phyloP scores from a whole-genome alignment of 2,113 vertebrate genomes.

The Ophthalmolycus amberensis region DNA sequence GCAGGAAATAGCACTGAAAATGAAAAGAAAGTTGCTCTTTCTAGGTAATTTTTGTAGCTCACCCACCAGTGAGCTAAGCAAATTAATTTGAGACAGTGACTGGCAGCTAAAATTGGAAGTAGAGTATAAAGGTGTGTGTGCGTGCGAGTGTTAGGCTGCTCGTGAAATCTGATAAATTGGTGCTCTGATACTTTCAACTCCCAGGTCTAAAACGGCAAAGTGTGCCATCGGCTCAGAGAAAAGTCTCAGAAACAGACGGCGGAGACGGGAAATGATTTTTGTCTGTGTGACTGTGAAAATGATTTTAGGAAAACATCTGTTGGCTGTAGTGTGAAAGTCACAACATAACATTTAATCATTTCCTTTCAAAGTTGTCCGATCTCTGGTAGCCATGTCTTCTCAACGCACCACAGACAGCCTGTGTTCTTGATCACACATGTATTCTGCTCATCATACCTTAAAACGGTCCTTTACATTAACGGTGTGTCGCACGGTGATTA shows the following conservation, averaged over 20 bases:
- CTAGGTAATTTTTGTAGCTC: not conserved
- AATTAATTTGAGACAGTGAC: conserved; percentile 33
- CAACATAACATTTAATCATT: conserved; percentile 19
- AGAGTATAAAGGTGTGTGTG: conserved; percentile 9
- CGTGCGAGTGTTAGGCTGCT: not conserved
- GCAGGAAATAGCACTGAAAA: not conserved
- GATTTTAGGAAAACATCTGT: conserved; percentile 25
- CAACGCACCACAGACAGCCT: not conserved
- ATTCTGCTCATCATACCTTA: not conserved
- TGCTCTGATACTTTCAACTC: conserved; percentile 43
- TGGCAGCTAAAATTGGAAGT: conserved; percentile 51
- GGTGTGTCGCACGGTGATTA: conserved; percentile 15
- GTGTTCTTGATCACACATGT: not conserved
- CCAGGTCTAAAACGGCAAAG: conserved; percentile 34
- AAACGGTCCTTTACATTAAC: not conserved
- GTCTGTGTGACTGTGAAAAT: conserved; percentile 28
- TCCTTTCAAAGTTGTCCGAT: not conserved
- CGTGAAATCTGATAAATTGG: conserved; percentile 51
- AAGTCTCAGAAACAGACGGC: conserved; percentile 23
- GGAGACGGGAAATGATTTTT: conserved; percentile 47
- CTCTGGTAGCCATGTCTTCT: not conserved
- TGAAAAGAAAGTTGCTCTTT: conserved; percentile 2
- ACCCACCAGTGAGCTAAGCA: conserved; percentile 3
- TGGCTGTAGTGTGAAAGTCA: conserved; percentile 13
- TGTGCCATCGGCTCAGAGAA: conserved; percentile 40